These are phyloP conservation scores for Anabacerthia variegaticeps DNA, from an alignment of 2,797 vertebrate genomes.

Conservation along the genomic window DNA sequence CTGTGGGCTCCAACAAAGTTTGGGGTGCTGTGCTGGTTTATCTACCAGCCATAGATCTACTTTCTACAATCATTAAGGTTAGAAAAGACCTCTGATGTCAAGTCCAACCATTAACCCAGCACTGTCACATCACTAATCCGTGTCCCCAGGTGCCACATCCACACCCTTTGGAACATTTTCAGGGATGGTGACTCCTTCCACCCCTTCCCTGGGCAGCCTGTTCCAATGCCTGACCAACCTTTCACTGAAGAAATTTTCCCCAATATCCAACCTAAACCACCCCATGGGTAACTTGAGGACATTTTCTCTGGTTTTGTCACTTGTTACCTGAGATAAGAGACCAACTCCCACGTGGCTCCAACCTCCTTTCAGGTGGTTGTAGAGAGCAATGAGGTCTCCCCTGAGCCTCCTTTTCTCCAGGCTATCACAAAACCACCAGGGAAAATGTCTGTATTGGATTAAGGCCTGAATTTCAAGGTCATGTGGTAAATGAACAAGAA, in stretches of 20 bases:
- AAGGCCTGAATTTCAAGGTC: slow-evolving; percentile 19
- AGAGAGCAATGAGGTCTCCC: not conserved
- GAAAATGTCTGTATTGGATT: not conserved
- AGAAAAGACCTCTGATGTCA: not conserved
- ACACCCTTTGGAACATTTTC: too few species aligned
- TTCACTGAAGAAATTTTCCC: not conserved
- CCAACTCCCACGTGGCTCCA: not conserved
- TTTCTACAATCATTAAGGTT: not conserved
- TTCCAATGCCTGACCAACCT: too few species aligned
- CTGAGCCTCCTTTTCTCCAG: not conserved
- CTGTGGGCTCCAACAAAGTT: not conserved
- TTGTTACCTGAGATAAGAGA: not conserved
- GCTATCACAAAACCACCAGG: not conserved
- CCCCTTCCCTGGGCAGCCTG: too few species aligned
- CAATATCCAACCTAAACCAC: not conserved
- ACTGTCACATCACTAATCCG: too few species aligned
- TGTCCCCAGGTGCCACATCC: too few species aligned
- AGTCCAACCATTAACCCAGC: too few species aligned
- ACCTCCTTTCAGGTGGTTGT: not conserved
- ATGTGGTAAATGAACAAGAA: not conserved
- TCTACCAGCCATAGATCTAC: not conserved
- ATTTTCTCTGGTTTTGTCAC: not conserved
- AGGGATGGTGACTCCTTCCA: too few species aligned
- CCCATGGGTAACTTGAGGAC: not conserved
- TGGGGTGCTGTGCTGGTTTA: not conserved